Evolutionary conservation across 2,888 invertebrate genomes (phyloP), one percentile per base, ranked within the genome.

Genomic region (Ectropis crepuscularia): DNA sequence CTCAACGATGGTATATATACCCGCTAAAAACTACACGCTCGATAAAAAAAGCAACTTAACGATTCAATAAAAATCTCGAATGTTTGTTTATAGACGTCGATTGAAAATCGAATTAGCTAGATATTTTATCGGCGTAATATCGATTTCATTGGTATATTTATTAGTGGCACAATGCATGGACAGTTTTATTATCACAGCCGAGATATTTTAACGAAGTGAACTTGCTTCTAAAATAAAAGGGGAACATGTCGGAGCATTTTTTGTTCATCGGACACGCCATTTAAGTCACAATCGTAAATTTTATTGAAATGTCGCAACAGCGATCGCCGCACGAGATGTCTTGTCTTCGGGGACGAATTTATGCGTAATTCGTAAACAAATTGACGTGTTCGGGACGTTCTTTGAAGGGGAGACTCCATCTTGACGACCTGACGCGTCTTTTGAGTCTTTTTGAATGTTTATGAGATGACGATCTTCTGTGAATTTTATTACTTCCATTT

Each of bases 281-380:
- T 92, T 90, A 88, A 92, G 92, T 90, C 90, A 89, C 85, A 89
- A 91, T 90, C 92, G 92, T 92, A 92, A 92, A 92, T 92, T 92
- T 92, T 92, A 92, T 92, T 92, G 91, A 92, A 92, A 91, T 89
- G 92, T 91, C 90, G 88, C 88, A 86, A 87, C 89, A 87, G 83
- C 88, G 90, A 92, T 92, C 90, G 88, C 88, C 85, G 89, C 85
- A 84, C 87, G 89, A 91, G 90, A 91, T 90, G 88, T 84, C 89
- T 89, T 88, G 89, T 90, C 90, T 88, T 85, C 80, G 79, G 88
- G 88, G 89, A 92, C 89, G 92, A 90, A 90, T 92, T 92, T 92
- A 92, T 91, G 88, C 90, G 89, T 92, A 90, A 92, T 91, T 90
- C 89, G 88, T 92, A 92, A 87, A 92, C 92, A 92, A 92, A 92